Conservation (phyloP, 2,888 invertebrate genomes). For the Ceramica pisi region DNA sequence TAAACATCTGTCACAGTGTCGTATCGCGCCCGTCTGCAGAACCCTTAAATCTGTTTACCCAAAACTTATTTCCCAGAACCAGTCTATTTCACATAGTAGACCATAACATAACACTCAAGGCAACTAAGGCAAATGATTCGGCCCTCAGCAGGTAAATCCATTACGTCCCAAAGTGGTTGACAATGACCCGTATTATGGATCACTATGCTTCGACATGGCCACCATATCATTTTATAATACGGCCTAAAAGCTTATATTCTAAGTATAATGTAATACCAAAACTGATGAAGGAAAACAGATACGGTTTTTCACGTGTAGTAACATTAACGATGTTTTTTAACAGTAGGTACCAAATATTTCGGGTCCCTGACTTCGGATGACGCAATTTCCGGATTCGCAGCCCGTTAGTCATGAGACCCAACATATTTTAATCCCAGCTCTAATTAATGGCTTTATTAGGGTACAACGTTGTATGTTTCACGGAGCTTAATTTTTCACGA, state of each 20-base stretch:
- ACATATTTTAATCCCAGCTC: constrained; percentile 48
- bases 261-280: constrained; percentile 16
- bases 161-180: constrained; percentile 69
- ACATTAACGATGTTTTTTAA: not conserved
- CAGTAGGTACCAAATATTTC: constrained; percentile 9
- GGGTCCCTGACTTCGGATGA: constrained; percentile 16
- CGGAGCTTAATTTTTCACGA: constrained; percentile 47
- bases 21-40: not conserved
- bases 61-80: constrained; percentile 9
- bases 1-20: not conserved
- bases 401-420: constrained; percentile 34
- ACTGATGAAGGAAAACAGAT: constrained; percentile 8
- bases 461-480: constrained; percentile 40
- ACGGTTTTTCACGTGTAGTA: not conserved
- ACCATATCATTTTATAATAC: constrained; percentile 62
- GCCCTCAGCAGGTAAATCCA: constrained; percentile 63
- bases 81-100: constrained; percentile 21
- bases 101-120: constrained; percentile 57
- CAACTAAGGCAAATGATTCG: constrained; percentile 44
- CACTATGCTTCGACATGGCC: constrained; percentile 50
- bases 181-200: constrained; percentile 68
- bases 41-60: not conserved
- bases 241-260: constrained; percentile 59
- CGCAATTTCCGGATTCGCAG: constrained; percentile 46
- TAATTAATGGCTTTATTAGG: constrained; percentile 61